Conservation (phyloP, 2,797 vertebrate species). For the Protonibea diacanthus region DNA sequence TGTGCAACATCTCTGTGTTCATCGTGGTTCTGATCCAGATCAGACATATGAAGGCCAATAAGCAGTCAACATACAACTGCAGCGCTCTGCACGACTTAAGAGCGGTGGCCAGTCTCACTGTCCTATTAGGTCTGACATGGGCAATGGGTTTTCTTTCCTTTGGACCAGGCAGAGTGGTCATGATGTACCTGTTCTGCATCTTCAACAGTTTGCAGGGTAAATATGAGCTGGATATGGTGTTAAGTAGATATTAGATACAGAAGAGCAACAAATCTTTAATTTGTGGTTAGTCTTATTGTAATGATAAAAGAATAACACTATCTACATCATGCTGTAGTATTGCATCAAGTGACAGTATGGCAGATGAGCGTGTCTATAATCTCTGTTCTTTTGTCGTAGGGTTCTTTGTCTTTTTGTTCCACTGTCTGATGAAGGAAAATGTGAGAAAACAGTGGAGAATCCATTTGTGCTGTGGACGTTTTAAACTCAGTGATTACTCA, state of each 20-base stretch:
- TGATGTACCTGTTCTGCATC: slow-evolving; percentile 91
- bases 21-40: slow-evolving; percentile 90
- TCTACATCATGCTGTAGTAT: background rate
- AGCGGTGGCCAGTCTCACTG: slow-evolving; percentile 87
- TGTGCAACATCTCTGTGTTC: slow-evolving; percentile 88
- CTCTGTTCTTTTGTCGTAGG: slow-evolving; percentile 75
- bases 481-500: slow-evolving; percentile 77
- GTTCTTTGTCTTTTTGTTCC: slow-evolving; percentile 92
- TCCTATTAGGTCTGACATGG: slow-evolving; percentile 93
- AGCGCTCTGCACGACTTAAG: slow-evolving; percentile 83
- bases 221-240: background rate
- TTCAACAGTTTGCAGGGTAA: slow-evolving; percentile 92
- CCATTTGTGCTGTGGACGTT: slow-evolving; percentile 86
- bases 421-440: slow-evolving; percentile 93
- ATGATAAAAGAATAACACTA: background rate
- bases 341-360: background rate
- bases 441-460: slow-evolving; percentile 89
- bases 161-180: slow-evolving; percentile 82
- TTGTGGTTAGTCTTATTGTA: background rate
- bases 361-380: background rate
- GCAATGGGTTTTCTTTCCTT: slow-evolving; percentile 88
- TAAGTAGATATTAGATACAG: background rate
- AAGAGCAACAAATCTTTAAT: background rate
- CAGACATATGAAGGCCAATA: slow-evolving; percentile 82
- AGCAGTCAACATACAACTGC: slow-evolving; percentile 39